Conservation (phyloP, 2,888 invertebrate species). For the Erebia palarica region DNA sequence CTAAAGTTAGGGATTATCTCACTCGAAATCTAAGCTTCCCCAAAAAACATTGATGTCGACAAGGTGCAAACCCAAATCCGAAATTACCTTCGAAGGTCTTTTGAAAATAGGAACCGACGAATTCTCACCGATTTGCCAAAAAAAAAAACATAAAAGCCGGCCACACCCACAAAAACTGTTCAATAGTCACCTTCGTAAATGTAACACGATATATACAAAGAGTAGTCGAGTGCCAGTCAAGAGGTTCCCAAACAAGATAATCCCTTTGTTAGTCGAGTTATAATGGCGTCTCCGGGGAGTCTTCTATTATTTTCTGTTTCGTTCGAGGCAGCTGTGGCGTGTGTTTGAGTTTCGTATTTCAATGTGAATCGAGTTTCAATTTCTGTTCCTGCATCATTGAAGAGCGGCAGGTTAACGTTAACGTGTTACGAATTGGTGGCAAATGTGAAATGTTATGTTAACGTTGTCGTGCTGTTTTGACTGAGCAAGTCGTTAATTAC, state of each 20-base stretch:
- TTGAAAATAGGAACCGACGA: conserved; percentile 44
- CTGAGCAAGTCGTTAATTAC: not conserved
- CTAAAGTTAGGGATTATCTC: conserved; percentile 11
- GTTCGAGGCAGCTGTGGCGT: conserved; percentile 71
- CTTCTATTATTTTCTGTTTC: conserved; percentile 76
- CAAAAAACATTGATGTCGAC: conserved; percentile 13
- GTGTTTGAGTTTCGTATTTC: conserved; percentile 76
- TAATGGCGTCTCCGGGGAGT: conserved; percentile 68
- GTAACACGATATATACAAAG: conserved; percentile 75
- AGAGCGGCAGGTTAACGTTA: conserved; percentile 16
- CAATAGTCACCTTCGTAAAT: conserved; percentile 64
- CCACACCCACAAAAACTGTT: conserved; percentile 73
- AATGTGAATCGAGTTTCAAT: conserved; percentile 70
- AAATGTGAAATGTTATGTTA: conserved; percentile 6
- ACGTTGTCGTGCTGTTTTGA: conserved; percentile 11
- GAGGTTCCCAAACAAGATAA: conserved; percentile 80
- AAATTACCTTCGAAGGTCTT: conserved; percentile 49
- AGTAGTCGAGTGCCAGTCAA: conserved; percentile 73
- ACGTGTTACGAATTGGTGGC: conserved; percentile 19
- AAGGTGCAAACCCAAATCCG: conserved; percentile 52
- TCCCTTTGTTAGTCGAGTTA: conserved; percentile 67
- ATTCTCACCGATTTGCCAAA: conserved; percentile 56
- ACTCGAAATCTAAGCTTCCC: not conserved
- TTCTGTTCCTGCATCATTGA: conserved; percentile 55
- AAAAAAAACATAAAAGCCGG: conserved; percentile 39